A percentile compares a stretch with the other conserved stretches of the same genome.
Evolutionary conservation across 2,113 vertebrate genomes (phyloP).

Genomic region (Phalacrocorax brasilianus): DNA sequence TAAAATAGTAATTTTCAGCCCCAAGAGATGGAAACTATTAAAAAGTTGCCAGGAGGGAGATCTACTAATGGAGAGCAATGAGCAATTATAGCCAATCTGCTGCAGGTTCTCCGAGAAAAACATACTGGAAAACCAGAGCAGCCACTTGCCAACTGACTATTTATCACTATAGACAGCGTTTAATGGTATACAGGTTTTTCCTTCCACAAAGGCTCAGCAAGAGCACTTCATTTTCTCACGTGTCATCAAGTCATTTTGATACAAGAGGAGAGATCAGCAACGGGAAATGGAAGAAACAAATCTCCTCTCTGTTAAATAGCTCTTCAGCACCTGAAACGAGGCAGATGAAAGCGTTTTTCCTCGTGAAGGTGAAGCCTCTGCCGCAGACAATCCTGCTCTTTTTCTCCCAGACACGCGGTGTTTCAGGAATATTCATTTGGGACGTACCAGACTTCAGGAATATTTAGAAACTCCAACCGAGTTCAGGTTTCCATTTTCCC

Average conservation of each 20-base stretch:
- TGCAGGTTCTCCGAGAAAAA: background rate
- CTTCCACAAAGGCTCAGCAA: background rate
- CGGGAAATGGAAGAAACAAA: background rate
- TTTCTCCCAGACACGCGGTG: background rate
- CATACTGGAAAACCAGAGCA: background rate
- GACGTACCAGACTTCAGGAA: fast-evolving
- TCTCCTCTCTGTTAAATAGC: background rate
- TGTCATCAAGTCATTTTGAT: background rate
- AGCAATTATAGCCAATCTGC: constrained; percentile 57
- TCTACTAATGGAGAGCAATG: constrained; percentile 50
- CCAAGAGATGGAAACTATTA: constrained; percentile 64
- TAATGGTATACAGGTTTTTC: background rate
- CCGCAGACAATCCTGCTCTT: background rate
- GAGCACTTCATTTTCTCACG: background rate
- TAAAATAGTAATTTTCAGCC: constrained; percentile 67
- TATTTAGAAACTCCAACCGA: background rate
- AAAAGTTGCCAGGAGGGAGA: constrained; percentile 64
- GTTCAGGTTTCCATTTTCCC: background rate
- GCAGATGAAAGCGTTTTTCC: background rate
- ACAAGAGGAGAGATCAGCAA: background rate
- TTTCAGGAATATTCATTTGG: fast-evolving
- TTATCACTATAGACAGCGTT: background rate
- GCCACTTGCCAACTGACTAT: background rate
- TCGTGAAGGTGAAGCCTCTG: fast-evolving
- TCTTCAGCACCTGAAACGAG: background rate